Evolutionary conservation across 2,888 invertebrate genomes (phyloP).

Genomic region (Acleris sparsana): DNA sequence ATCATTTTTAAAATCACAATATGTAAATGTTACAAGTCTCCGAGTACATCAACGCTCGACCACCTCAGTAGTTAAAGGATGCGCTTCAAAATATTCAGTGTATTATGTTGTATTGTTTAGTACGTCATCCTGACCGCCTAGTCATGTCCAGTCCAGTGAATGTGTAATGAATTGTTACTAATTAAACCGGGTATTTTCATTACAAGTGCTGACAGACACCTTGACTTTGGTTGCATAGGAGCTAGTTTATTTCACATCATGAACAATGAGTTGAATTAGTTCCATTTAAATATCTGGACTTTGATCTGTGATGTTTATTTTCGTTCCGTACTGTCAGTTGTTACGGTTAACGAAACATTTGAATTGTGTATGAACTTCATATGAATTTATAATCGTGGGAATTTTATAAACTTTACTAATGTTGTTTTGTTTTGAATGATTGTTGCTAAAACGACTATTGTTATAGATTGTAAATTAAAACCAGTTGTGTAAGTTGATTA

Average conservation of each 20-base stretch:
- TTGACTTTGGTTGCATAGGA: slow-evolving; percentile 28
- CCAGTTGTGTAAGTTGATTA: neutral
- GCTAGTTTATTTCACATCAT: slow-evolving; percentile 33
- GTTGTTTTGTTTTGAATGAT: neutral
- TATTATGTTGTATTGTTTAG: slow-evolving; percentile 13
- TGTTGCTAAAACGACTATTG: too few relatives aligned
- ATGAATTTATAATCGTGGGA: slow-evolving; percentile 2
- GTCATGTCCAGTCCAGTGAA: slow-evolving; percentile 38
- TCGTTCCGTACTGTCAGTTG: neutral
- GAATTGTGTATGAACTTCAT: neutral
- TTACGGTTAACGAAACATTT: neutral
- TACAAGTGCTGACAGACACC: slow-evolving; percentile 28
- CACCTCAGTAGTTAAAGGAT: slow-evolving; percentile 53
- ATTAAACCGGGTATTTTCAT: slow-evolving; percentile 32
- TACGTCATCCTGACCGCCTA: slow-evolving; percentile 29
- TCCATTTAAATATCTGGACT: slow-evolving; percentile 31
- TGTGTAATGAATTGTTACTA: slow-evolving; percentile 36
- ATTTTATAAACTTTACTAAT: neutral
- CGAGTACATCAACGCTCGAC: slow-evolving; percentile 38
- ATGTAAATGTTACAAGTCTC: slow-evolving; percentile 36
- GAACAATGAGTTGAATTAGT: slow-evolving; percentile 26
- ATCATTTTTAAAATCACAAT: slow-evolving; percentile 24
- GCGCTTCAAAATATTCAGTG: slow-evolving; percentile 52
- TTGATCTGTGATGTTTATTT: slow-evolving; percentile 22
- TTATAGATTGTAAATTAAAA: neutral